phyloP scores from a whole-genome alignment of 2,888 invertebrate genomes.

The Heliconius ismenius region DNA sequence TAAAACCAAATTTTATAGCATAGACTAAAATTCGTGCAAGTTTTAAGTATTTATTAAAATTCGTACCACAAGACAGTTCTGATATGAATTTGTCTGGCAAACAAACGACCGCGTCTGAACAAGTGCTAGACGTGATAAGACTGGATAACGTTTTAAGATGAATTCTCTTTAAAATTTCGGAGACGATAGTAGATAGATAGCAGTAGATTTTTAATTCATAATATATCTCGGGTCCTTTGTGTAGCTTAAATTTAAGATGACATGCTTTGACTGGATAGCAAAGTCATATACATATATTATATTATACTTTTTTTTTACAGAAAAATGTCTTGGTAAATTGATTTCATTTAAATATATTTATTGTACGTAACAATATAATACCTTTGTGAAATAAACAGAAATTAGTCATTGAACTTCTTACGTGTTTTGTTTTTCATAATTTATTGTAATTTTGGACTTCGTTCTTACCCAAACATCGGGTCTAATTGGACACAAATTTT shows the following conservation, averaged over 20 bases:
- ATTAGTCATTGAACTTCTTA: not conserved
- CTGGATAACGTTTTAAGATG: slow-evolving; percentile 19
- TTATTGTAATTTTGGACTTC: not conserved
- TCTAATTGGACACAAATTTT: not conserved
- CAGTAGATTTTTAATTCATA: slow-evolving; percentile 15
- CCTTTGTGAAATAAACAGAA: not conserved
- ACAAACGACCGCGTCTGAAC: slow-evolving; percentile 28
- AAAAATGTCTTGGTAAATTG: not conserved
- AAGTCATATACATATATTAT: not conserved
- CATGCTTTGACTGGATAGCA: not conserved
- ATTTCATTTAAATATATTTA: not conserved
- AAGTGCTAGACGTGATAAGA: slow-evolving; percentile 32
- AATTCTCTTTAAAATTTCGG: slow-evolving; percentile 20
- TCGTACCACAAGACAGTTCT: slow-evolving; percentile 30
- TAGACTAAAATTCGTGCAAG: not conserved
- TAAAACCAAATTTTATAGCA: not conserved
- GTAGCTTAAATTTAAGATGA: not conserved
- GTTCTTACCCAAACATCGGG: no score
- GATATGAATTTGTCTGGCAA: slow-evolving; percentile 38
- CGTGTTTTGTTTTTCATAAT: no score
- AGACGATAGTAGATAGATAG: slow-evolving; percentile 7
- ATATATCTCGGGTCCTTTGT: not conserved
- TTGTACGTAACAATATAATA: not conserved
- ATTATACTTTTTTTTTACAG: not conserved
- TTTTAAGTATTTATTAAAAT: slow-evolving; percentile 31